These are phyloP conservation scores for Sitophilus oryzae DNA, from an alignment of 1,140 invertebrate species.

Conservation along the genomic window DNA sequence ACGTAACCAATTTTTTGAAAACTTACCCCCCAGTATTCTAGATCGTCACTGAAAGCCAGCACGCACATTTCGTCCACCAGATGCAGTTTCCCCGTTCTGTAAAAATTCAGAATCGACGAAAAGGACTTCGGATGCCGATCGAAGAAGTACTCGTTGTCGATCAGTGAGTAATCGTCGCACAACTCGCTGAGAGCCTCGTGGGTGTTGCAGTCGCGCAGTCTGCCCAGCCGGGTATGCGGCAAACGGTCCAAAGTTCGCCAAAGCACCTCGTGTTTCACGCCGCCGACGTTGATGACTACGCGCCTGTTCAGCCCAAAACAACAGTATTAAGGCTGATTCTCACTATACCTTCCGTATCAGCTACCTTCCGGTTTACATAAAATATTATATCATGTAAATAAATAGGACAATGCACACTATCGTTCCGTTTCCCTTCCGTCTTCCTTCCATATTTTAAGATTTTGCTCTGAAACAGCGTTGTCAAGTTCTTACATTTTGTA, in stretches of 20 bases:
- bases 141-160: constrained; percentile 98
- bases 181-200: constrained; percentile 93
- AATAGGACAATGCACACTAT: no score
- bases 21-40: constrained; percentile 89
- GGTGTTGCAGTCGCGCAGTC: constrained; percentile 88
- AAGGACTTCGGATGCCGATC: constrained; percentile 97
- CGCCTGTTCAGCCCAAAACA: constrained; percentile 82
- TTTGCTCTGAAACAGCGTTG: no score
- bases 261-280: constrained; percentile 91
- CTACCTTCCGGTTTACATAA: no score
- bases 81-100: constrained; percentile 94
- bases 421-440: no score
- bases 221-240: constrained; percentile 89
- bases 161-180: constrained; percentile 94
- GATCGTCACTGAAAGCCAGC: constrained; percentile 93
- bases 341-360: no score
- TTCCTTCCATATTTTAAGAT: no score
- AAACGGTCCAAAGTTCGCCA: constrained; percentile 93
- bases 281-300: constrained; percentile 94
- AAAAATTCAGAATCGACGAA: constrained; percentile 96
- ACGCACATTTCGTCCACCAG: constrained; percentile 99
- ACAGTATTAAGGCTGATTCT: no score
- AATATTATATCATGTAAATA: no score
- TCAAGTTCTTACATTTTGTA: no score
- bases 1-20: no score